Evolutionary conservation across 2,888 invertebrate genomes (phyloP), one percentile per base, ranked within the genome.

Genomic region (Tuta absoluta): DNA sequence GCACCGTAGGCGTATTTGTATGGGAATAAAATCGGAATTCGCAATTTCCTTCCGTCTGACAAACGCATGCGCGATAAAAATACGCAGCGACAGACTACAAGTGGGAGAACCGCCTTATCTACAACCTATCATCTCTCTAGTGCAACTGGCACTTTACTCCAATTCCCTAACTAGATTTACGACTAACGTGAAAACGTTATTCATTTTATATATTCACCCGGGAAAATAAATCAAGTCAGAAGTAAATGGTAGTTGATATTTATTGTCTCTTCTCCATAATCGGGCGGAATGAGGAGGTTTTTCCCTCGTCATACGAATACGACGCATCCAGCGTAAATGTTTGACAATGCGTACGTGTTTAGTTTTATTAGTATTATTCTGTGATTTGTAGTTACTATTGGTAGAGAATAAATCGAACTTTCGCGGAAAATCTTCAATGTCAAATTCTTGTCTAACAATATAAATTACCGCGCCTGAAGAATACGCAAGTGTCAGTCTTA

Each of bases 181-280:
- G 41, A 41, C 41, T 14, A 14, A 41, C 41, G 5, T 14, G 41
- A 41, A 41, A 41, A 41, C 41, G 41, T 14, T 14, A 41, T 41
- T 41, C 41, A 41, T 41, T 14, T 23, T 24, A 24, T 53, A 23
- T 14, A 24, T 21, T 53, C 53, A 49, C 19, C 53, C 24, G 19
- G 3, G 53, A 3, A 14, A 24, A 24, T 53, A 49, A 49, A 21
- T 24, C 19, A 53, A 24, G 14, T 0, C 12, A 24, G 3, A 53
- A 24, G 24, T 53, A 53, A 24, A 19, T 53, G 28, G 56, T 17
- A 56, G 23, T 56, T 8, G 17, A 56, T 56, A 28, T 56, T 56
- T 56, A 56, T 56, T 56, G 28, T 28, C 51, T 51, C 51, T 56
- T 56, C n/a, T 7, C 12, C 21, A 53, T 24, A 53, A 24, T 23